Percentiles rank a stretch among this genome's conserved stretches.
phyloP scores from a whole-genome alignment of 2,888 invertebrate genomes.

The Crematogaster levior region DNA sequence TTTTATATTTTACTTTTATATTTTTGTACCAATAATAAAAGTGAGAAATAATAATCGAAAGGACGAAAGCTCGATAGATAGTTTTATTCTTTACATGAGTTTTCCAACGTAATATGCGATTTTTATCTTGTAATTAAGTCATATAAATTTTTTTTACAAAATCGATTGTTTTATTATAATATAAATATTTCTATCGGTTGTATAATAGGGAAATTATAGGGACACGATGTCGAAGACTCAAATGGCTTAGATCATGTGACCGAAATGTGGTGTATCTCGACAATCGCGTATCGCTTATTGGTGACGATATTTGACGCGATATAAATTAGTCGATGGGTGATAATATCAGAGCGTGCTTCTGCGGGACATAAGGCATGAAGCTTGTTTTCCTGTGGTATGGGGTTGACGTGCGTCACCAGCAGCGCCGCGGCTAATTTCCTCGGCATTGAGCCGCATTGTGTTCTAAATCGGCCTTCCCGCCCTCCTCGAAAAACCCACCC shows the following conservation, averaged over 20 bases:
- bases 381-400: slow-evolving; percentile 72
- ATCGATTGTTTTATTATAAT: not conserved
- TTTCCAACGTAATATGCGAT: not conserved
- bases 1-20: not conserved
- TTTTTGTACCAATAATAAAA: not conserved
- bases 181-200: not conserved
- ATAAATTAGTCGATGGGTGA: slow-evolving; percentile 43
- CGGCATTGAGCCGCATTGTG: slow-evolving; percentile 84
- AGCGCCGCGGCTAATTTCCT: slow-evolving; percentile 84
- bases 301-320: slow-evolving; percentile 11
- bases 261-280: slow-evolving; percentile 15
- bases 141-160: not conserved
- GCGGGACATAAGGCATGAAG: slow-evolving; percentile 54
- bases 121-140: not conserved
- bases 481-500: slow-evolving; percentile 56
- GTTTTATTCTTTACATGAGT: not conserved
- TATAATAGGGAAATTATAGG: not conserved
- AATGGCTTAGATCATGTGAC: not conserved
- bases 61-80: not conserved
- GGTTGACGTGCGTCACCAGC: slow-evolving; percentile 83
- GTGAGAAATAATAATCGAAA: no score
- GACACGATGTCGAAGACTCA: not conserved
- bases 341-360: slow-evolving; percentile 40
- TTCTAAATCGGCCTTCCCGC: slow-evolving; percentile 82
- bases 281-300: not conserved